Evolutionary conservation across 1,140 invertebrate genomes (phyloP), one percentile per base, ranked within the genome.

Genomic region (Tribolium castaneum): DNA sequence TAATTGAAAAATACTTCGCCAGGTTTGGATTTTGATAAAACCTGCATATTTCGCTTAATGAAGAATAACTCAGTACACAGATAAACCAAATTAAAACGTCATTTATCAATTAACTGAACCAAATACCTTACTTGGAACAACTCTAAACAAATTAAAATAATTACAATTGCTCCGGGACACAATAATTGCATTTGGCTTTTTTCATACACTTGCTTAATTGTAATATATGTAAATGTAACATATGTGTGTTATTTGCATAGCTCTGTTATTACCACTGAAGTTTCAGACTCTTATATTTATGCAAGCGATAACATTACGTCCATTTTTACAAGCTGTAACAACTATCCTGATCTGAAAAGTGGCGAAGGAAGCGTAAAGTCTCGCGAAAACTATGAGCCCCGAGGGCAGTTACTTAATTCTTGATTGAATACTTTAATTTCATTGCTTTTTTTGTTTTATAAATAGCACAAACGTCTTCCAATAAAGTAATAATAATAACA

Each of bases 1-100:
- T 73, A 73, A 73, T 73, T 73, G 49, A 73, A 73, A 73, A 73
- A 73, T 73, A 52, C 71, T 73, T 73, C 16, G 16, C 25, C 52
- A 5, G 19, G 22, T 54, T 72, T 54, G 49, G 34, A 35, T 73
- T 73, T 35, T 13, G 59, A 66, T 66, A 66, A 66, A 66, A 66
- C 30, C 30, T 39, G 59, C 59, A 66, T 34, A 66, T 66, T 66
- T 59, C 13, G 10, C 30, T 35, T 39, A 66, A 39, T 66, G 25
- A 13, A 14, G 25, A 35, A 66, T 35, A 35, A 66, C 30, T 62
- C 39, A 45, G 5, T n/a, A 45, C n/a, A 10, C 2, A 45, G n/a
- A 45, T 45, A 10, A 0, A 45, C 2, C 2, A 45, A 10, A 4
- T 9, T 45, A 45, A 45, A 45, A 30, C 3, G 3, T 5, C 39